Conservation (phyloP, 2,113 vertebrate genomes). For the Pungitius pungitius region DNA sequence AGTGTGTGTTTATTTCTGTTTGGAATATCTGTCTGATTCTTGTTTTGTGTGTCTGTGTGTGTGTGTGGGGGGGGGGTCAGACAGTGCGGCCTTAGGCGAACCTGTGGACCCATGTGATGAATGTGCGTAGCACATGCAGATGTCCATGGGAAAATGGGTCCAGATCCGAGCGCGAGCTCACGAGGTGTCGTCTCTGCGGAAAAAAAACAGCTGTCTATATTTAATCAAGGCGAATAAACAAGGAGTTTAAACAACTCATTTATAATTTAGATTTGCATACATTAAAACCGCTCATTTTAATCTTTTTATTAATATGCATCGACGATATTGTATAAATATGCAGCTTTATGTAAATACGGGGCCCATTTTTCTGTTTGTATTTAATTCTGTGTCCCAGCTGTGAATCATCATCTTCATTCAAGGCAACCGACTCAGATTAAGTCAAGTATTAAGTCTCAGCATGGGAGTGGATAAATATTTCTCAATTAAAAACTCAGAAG, state of each 20-base stretch:
- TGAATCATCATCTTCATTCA: constrained; percentile 79
- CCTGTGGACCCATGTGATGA: constrained; percentile 53
- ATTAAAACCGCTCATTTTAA: constrained; percentile 83
- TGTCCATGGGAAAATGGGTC: constrained; percentile 41
- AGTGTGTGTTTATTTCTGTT: constrained; percentile 27
- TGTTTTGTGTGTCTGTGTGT: constrained; percentile 17
- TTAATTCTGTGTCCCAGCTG: constrained; percentile 83
- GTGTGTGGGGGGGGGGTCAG: not conserved
- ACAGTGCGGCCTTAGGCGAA: constrained; percentile 52
- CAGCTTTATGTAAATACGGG: constrained; percentile 83
- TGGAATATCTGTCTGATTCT: too few relatives aligned
- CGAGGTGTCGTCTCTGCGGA: constrained; percentile 60
- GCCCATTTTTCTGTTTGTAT: constrained; percentile 81
- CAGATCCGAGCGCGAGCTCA: constrained; percentile 44
- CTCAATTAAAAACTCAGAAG: constrained; percentile 77
- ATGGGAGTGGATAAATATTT: constrained; percentile 79
- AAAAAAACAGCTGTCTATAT: constrained; percentile 86
- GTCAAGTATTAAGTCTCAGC: constrained; percentile 80
- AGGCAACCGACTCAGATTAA: constrained; percentile 78
- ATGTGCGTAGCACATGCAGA: constrained; percentile 24
- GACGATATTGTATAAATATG: constrained; percentile 85
- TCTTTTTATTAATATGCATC: constrained; percentile 87
- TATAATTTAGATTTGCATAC: constrained; percentile 88
- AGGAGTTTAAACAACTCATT: constrained; percentile 85
- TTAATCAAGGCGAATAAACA: constrained; percentile 86